Evolutionary conservation across 1,140 invertebrate genomes (phyloP).

Genomic region (Ptiloglossa arizonensis): DNA sequence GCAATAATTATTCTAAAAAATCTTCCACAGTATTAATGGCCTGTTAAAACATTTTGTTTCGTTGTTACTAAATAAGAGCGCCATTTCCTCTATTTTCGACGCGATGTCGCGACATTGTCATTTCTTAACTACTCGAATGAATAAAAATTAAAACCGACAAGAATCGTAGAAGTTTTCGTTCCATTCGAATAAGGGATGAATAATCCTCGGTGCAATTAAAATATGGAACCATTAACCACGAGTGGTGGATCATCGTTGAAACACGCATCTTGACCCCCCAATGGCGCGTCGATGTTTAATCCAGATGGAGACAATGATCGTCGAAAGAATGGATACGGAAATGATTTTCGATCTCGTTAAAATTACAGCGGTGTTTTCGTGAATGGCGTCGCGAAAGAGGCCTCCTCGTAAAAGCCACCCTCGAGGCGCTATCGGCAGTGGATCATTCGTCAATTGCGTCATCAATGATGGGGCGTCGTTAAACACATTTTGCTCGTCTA

Average conservation of each 20-base stretch:
- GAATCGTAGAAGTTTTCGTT: background rate
- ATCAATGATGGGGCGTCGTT: conserved; percentile 36
- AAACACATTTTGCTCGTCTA: conserved; percentile 44
- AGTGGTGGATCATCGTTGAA: background rate
- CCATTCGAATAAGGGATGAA: background rate
- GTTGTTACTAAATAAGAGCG: too few relatives aligned
- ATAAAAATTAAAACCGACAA: too few relatives aligned
- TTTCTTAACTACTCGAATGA: too few relatives aligned
- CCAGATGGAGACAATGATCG: conserved; percentile 1
- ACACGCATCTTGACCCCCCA: background rate
- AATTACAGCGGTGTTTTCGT: conserved; percentile 10
- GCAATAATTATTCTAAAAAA: too few relatives aligned
- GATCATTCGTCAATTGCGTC: conserved; percentile 25
- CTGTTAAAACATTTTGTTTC: too few relatives aligned
- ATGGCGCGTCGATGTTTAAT: background rate
- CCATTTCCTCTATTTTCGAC: too few relatives aligned
- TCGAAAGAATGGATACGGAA: background rate
- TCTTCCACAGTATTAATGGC: too few relatives aligned
- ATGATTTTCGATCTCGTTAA: conserved; percentile 32
- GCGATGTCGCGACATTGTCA: too few relatives aligned
- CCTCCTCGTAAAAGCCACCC: conserved; percentile 19
- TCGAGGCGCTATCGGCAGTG: conserved; percentile 20
- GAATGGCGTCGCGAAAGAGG: background rate
- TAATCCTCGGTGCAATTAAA: background rate
- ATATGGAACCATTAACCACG: background rate